Base-by-base conservation (phyloP, 1,140 invertebrate species). In the Solenopsis invicta region DNA sequence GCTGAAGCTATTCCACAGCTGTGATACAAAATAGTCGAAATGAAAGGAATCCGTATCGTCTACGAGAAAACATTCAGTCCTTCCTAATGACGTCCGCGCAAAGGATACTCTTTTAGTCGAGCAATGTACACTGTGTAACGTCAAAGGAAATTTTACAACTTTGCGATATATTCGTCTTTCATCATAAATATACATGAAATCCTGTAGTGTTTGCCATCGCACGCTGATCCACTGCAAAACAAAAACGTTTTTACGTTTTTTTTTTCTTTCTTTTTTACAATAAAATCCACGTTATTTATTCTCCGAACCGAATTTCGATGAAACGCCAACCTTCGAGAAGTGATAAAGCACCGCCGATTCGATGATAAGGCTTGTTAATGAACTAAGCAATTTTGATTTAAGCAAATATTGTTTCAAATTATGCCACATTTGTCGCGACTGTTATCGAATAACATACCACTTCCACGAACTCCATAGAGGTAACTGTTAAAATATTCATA, bases 21-120 rank as follows among this genome's bases (percentile, higher is more conserved):
- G 59, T 66, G 74, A 84, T 54, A 84, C 71, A 82, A 52, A 72
- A 48, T 75, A 87, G 54, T 75, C 54, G 78, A 90, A 89, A 89
- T 89, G 78, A 90, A 89, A 87, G 59, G 59, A 87, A 90, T 85
- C 56, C 61, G 41, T 48, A 61, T 80, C 77, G 61, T 82, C 85
- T 84, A 71, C 45, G 16, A 4, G 52, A 85, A 87, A 66, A 85
- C 59, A 90, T 87, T 89, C 88, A 89, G 13, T 29, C 24, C 61
- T 29, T 24, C 54, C 75, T 90, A 89, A 90, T 89, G 61, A 29
- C 54, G 72, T 62, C 34, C 77, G 64, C 52, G 71, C 24, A 89
- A 89, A 90, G 72, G 18, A 48, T 69, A 52, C 48, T 87, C 72
- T 74, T 69, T 69, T 64, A 84, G 72, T 59, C 77, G 54, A 52